Evolutionary conservation across 2,113 vertebrate genomes (phyloP), one percentile per base, ranked within the genome.

Genomic region (Arvicanthis niloticus): DNA sequence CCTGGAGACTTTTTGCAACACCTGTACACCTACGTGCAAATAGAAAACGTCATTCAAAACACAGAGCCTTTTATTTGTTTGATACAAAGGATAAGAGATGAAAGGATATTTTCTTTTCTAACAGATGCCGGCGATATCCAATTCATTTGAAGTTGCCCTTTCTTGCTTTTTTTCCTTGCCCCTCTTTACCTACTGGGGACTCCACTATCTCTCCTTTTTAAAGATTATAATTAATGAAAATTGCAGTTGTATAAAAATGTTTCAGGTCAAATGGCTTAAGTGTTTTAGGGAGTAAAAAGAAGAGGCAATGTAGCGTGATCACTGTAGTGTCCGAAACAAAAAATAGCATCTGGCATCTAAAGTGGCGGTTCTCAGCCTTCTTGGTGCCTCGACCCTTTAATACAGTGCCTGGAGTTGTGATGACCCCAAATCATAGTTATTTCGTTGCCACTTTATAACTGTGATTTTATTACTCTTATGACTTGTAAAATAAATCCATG

Each of bases 71-170:
- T 85, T 82, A 67, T 85, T 51, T 94, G 72, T 48, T 70, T 80
- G 82, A 80, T 76, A 86, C 26, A 13, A 82, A 76, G 34, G 45
- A 60, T 85, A 37, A 56, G 88, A 93, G 51, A 93, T 65, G 29
- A 91, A 93, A 89, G 22, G 45, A 17, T 62, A 29, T 89, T 96
- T 94, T 89, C 51, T 76, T 89, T 84, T 92, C 31, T 67, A 72
- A 91, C n/a, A 80, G 56, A 67, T 92, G 5, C 22, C 48, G 3
- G 51, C 34, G 65, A 89, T 34, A 17, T 1, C 42, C 22, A 72
- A 42, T 29, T 78, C 56, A 80, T 26, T 42, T 65, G 85, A 95
- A 93, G 56, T 4, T 67, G 10, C 17, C n/a, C 10, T 19, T 73
- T 62, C 58, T 70, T 76, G 21, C n/a, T 72, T 76, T 68, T 56